Evolutionary conservation across 1,140 invertebrate species (phyloP).

Genomic region (Ylistrum balloti): DNA sequence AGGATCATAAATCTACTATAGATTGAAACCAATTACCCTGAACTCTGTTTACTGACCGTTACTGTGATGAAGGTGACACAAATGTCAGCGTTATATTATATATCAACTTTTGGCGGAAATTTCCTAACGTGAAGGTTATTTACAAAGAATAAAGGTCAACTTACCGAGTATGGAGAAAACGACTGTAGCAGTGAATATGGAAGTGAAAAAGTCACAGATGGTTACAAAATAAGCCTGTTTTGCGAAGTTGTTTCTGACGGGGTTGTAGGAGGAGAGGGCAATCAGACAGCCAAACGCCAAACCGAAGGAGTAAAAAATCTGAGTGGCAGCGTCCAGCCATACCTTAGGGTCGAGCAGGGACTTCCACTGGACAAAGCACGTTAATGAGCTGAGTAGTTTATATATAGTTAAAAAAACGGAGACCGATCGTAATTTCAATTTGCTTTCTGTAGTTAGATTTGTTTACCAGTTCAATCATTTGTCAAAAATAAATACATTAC

Average conservation of each 20-base stretch:
- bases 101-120: too few relatives aligned
- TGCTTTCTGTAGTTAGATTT: not conserved
- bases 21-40: too few relatives aligned
- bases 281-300: conserved; percentile 88
- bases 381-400: too few relatives aligned
- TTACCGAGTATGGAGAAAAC: conserved; percentile 73
- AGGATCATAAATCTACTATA: not conserved
- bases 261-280: conserved; percentile 87
- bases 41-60: not conserved
- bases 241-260: conserved; percentile 72
- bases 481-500: too few relatives aligned
- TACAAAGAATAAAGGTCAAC: too few relatives aligned
- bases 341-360: conserved; percentile 71
- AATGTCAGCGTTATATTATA: too few relatives aligned
- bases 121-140: too few relatives aligned
- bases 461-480: too few relatives aligned
- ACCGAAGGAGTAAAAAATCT: conserved; percentile 94
- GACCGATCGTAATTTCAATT: not conserved
- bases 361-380: conserved; percentile 72
- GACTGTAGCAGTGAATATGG: conserved; percentile 74
- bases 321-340: conserved; percentile 93
- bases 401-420: not conserved
- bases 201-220: conserved; percentile 73
- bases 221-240: conserved; percentile 72
- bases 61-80: not conserved